Base-by-base conservation (phyloP, 2,113 vertebrate genomes). In the Boulengeromyrus knoepffleri region DNA sequence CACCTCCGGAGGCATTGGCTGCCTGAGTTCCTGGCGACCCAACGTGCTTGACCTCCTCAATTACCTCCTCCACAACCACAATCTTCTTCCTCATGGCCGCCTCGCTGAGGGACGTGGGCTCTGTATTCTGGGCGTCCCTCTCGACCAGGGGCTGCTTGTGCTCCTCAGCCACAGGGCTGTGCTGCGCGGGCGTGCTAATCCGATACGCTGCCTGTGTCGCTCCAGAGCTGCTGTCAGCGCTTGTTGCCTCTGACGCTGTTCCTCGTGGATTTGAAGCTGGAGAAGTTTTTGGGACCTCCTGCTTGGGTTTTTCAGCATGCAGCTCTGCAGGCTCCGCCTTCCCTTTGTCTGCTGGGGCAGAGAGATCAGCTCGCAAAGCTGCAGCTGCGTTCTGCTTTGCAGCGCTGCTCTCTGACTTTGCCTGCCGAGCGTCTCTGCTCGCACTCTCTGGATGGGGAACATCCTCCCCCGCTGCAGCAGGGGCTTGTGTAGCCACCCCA, bases 1-100 rank as follows among this genome's bases (percentile, higher is more conserved):
- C 45, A 45, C 6, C 19, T 90, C 70, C 2, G 92, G 93, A 92
- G 93, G 90, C 90, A 70, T 58, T 7, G 46, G 27, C 27, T 50
- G n/a, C 24, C 66, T 17, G 7, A 13, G 85, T 10, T 27, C 2
- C 85, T 10, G 85, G 50, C 3, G 85, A 9, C n/a, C 85, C 36
- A n/a, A 50, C 31, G 39, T 36, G 19, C 89, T 95, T 94, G 89
- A 95, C 95, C 89, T 96, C 96, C 92, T 96, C 96, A 84, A 96
- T 93, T 70, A 95, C 93, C 92, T 96, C 96, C 85, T 96, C 96
- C 1, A 96, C 96, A n/a, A 96, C 95, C 5, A 96, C 95, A 42
- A 96, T 96, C 92, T 96, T 96, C 90, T 92, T 96, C 91, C 74
- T 95, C 96, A 96, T 96, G 93, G 92, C 85, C 46, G 92, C 91